phyloP scores from a whole-genome alignment of 2,888 invertebrate species.

The Acanthosepion pharaonis region DNA sequence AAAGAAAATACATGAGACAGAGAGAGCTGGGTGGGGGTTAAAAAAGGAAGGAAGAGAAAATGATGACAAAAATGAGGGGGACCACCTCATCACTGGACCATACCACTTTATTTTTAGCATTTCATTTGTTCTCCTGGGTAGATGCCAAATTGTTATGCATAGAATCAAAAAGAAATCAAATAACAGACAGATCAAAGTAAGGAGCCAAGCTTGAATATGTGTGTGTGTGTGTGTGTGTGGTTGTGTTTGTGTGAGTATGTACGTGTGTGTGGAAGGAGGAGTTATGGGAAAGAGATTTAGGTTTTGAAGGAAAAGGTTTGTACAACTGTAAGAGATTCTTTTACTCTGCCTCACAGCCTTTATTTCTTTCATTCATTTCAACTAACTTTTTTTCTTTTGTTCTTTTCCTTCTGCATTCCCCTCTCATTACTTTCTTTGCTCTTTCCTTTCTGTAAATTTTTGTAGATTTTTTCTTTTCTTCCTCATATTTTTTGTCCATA shows the following conservation, averaged over 20 bases:
- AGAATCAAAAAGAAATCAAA: slow-evolving; percentile 25
- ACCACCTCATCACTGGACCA: slow-evolving; percentile 7
- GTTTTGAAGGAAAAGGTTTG: slow-evolving; percentile 17
- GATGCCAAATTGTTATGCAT: slow-evolving; percentile 33
- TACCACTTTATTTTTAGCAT: not conserved
- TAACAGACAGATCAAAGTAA: slow-evolving; percentile 14
- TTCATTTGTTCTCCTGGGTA: slow-evolving; percentile 22
- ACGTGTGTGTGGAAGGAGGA: not conserved
- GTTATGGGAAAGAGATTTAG: not conserved
- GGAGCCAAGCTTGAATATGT: not conserved
- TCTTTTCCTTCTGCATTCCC: not conserved
- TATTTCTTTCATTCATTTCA: not conserved
- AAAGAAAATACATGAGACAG: not conserved
- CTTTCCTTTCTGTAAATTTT: not conserved
- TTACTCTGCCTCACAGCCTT: slow-evolving; percentile 1
- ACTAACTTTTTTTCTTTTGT: not conserved
- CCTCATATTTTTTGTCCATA: not conserved
- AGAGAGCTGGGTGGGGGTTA: not conserved
- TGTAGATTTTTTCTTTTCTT: not conserved
- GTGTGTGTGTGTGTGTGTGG: not conserved
- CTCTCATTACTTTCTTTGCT: not conserved
- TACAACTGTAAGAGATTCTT: not conserved
- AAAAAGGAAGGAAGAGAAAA: not conserved
- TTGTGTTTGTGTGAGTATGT: not conserved
- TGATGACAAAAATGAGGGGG: not conserved